Base-by-base conservation (phyloP, 2,888 invertebrate genomes). In the Lathronympha strigana region DNA sequence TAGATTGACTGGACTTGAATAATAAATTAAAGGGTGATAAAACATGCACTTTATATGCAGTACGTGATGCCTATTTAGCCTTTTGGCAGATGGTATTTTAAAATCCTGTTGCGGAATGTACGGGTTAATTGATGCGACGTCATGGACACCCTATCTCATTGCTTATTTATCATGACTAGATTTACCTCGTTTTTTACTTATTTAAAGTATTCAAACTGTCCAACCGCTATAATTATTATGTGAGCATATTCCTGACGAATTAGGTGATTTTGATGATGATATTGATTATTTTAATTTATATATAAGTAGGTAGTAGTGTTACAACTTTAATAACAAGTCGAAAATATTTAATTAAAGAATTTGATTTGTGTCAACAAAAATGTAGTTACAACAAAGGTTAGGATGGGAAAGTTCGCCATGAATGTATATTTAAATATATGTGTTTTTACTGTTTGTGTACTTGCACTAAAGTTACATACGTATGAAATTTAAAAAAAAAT, bases 11-110 rank as follows among this genome's bases (percentile, higher is more conserved):
- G 38, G 6, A 31, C 40, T 17, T 40, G 49, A 40, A 23, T 38
- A 54, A 61, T 64, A 60, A 64, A 60, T 64, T 47, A 54, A 53
- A 49, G 28, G 38, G 47, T 54, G 40, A 61, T 66, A 61, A 64
- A 66, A 47, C 53, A 49, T 61, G 66, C 66, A 66, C 61, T 66
- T 66, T 66, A 66, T 66, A 66, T 66, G 60, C 66, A 60, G 64
- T 60, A 54, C 47, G 53, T 61, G 54, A 61, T 49, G 49, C 36
- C 60, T 23, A 61, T 45, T 47, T 49, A 54, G 47, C 60, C 60
- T 66, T 66, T 66, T 54, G 54, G 66, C 66, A 54, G 54, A 66
- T 60, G 64, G 61, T 61, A 60, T 66, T 66, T 66, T 66, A 33
- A 49, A 54, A 47, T 19, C 28, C 36, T 53, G 60, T 15, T 9